Evolutionary conservation across 23 tunicate genomes (phyloP).

Genomic region (Halocynthia roretzi): DNA sequence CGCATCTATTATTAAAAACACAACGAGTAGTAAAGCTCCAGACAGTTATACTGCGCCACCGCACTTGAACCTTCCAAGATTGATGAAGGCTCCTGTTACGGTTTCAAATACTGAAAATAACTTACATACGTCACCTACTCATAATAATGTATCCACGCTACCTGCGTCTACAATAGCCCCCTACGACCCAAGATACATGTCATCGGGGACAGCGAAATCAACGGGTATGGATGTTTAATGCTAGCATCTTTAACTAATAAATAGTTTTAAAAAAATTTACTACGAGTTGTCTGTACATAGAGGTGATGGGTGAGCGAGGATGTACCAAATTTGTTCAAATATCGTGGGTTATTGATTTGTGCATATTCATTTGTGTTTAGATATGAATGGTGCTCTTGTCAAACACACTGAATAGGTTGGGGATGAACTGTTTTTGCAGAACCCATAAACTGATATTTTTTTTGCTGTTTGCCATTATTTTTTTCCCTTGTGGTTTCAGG

Average conservation of each 20-base stretch:
- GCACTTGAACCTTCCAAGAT: conserved; percentile 36
- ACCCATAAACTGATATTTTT: no score
- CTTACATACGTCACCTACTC: conserved; percentile 1
- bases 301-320: conserved; percentile 18
- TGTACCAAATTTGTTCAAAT: not conserved
- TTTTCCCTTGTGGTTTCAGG: not conserved
- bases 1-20: not conserved
- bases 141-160: not conserved
- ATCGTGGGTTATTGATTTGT: not conserved
- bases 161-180: conserved; percentile 51
- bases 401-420: no score
- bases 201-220: conserved; percentile 33
- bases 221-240: not conserved
- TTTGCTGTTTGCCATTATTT: no score
- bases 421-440: no score
- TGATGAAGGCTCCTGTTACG: conserved; percentile 22
- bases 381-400: no score
- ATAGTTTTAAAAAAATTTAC: no score
- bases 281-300: no score
- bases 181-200: conserved; percentile 75
- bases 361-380: not conserved
- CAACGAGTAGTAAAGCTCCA: conserved; percentile 10
- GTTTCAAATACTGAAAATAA: not conserved
- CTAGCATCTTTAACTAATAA: no score
- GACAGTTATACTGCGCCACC: conserved; percentile 4